Base-by-base conservation (phyloP, 2,888 invertebrate species). In the Rhaphigaster nebulosa region DNA sequence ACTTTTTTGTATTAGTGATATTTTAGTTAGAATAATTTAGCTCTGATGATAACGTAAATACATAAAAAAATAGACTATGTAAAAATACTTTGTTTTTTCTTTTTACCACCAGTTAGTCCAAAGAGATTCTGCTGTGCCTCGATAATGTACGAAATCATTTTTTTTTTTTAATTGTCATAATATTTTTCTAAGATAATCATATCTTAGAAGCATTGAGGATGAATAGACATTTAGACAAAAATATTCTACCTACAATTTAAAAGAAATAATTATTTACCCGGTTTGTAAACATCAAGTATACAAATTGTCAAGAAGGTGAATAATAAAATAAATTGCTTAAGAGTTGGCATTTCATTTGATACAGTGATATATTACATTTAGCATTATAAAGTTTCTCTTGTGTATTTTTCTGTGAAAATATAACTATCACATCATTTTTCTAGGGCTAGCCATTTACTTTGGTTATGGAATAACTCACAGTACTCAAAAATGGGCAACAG, bases 381-480 rank as follows among this genome's bases (percentile, higher is more conserved):
- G 1, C 26, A 41, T 80, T 26, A 1, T 41, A n/a, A n/a, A n/a
- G 4, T 41, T 4, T 41, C 8, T 41, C 12, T 41, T 0, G 1
- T 6, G 41, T 41, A 45, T 84, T 45, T 45, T 45, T 0, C 4
- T 45, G 45, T 45, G 0, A 45, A n/a, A n/a, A 34, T 38, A 87
- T 52, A 34, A n/a, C 4, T 34, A 15, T 54, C 29, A 4, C n/a
- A 10, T 5, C 23, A 91, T 88, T 90, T 92, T 93, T 92, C n/a
- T 94, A 96, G 97, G 97, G 92, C 94, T 97, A 8, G 92, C 95
- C 18, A 96, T 97, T 93, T 97, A 97, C 94, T 95, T 96, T 92
- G 94, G 95, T 20, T 97, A 97, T 93, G 97, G 97, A 90, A 95
- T 96, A 76, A 96, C 96, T 95, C 95, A 97, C 93, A 96, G 96